Evolutionary conservation across 2,797 vertebrate genomes (phyloP), one percentile per base, ranked within the genome.

Genomic region (Lepus oiostolus): DNA sequence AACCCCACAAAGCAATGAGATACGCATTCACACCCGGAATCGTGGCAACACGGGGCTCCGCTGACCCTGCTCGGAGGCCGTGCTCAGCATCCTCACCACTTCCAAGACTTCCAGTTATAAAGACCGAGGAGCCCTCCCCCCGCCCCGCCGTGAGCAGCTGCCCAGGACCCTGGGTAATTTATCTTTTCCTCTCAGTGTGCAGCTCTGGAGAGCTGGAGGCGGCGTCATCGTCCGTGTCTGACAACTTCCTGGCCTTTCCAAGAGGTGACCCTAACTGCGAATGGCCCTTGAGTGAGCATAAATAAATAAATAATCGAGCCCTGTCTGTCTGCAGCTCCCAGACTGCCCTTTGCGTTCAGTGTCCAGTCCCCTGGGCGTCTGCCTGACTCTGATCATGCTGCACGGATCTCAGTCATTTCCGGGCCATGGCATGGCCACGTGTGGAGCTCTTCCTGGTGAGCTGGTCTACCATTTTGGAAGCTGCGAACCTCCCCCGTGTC

Each of bases 401-500:
- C 26, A 9, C 42, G 8, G 42, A 47, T 8, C 42, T 47, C 42
- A 47, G 42, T 47, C 42, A 47, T 9, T 47, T 47, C 42, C 8
- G 8, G 42, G 42, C 42, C 42, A 47, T 0, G 42, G 42, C 42
- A 42, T 1, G 42, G 42, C 10, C 26, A 2, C 2, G 6, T 21
- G 28, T 1, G 2, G 19, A 30, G n/a, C 14, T 21, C 11, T 24
- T 28, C 8, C 60, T 19, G 5, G 1, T 2, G 32, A 47, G 32
- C 47, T 13, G 24, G n/a, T 7, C 16, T 2, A 0, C 32, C 13
- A 0, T 24, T 81, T 63, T 60, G 14, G n/a, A 62, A 38, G 26
- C 0, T 12, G 13, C 11, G 0, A 47, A 5, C 54, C 38, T 82
- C 52, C 13, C 4, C 9, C 26, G 0, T 2, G 0, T 26, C 1